Conservation (phyloP, 2,113 vertebrate species). For the Elaphurus davidianus region DNA sequence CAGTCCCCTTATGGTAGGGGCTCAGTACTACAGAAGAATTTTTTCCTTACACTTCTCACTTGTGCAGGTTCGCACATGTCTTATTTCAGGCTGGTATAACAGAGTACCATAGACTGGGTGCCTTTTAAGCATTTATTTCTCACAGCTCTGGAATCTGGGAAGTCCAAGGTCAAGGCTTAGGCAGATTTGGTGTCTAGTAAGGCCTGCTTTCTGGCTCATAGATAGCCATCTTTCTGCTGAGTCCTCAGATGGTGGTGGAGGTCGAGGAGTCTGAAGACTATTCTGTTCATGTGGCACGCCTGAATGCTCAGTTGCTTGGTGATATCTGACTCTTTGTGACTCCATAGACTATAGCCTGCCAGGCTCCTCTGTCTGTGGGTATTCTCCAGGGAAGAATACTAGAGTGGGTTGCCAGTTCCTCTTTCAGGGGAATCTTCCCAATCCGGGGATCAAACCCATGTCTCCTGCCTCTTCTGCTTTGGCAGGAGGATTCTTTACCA, state of each 20-base stretch:
- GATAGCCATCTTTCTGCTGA: not conserved
- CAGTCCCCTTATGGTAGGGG: too few species aligned
- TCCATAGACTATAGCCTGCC: not conserved
- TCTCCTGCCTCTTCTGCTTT: not conserved
- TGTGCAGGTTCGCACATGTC: not conserved
- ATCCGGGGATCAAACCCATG: not conserved
- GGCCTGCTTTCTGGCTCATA: not conserved
- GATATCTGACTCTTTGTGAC: not conserved
- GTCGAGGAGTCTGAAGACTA: not conserved
- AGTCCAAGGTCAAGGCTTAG: not conserved
- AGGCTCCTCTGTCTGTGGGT: not conserved
- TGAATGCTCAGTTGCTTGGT: not conserved
- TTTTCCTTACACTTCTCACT: not conserved
- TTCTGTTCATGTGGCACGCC: not conserved
- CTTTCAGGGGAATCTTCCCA: not conserved
- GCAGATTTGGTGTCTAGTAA: not conserved
- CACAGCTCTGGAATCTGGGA: not conserved
- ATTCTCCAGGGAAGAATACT: not conserved
- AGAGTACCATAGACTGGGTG: not conserved
- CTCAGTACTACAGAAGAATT: not conserved
- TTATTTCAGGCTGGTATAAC: not conserved
- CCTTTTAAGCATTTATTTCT: not conserved
- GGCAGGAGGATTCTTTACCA: not conserved
- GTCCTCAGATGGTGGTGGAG: not conserved
- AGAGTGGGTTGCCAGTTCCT: not conserved